Conservation (phyloP, 1,140 invertebrate genomes). For the Glossosoma conforme region DNA sequence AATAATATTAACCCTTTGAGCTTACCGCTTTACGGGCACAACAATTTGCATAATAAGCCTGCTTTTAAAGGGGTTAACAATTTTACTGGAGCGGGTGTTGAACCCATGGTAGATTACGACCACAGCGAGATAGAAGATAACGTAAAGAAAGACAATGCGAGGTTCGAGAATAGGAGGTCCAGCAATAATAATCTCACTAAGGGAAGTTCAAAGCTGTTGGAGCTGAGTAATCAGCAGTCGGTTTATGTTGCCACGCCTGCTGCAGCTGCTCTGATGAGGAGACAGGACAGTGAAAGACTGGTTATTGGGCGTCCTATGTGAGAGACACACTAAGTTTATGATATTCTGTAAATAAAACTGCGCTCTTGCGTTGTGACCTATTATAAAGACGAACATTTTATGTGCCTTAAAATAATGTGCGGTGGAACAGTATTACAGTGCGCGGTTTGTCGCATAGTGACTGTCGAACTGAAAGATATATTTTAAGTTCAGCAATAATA, state of each 20-base stretch:
- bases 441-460: too few relatives aligned
- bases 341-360: too few relatives aligned
- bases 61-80: neutral
- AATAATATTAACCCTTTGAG: conserved; percentile 13
- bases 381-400: too few relatives aligned
- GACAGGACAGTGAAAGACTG: conserved; percentile 43
- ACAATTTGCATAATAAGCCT: neutral
- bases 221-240: conserved; percentile 39
- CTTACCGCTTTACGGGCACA: conserved; percentile 11
- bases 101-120: conserved; percentile 48
- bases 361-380: too few relatives aligned
- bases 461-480: too few relatives aligned
- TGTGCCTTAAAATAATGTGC: too few relatives aligned
- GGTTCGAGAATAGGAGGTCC: conserved; percentile 20
- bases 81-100: conserved; percentile 36
- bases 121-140: conserved; percentile 45
- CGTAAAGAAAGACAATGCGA: conserved; percentile 37
- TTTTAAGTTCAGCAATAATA: too few relatives aligned
- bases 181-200: conserved; percentile 32
- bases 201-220: conserved; percentile 38
- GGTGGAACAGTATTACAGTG: too few relatives aligned
- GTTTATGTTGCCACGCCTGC: conserved; percentile 45
- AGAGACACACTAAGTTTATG: too few relatives aligned
- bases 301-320: conserved; percentile 19
- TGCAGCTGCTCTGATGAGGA: conserved; percentile 42